phyloP scores from a whole-genome alignment of 2,113 vertebrate species.

The Tachysurus vachellii region DNA sequence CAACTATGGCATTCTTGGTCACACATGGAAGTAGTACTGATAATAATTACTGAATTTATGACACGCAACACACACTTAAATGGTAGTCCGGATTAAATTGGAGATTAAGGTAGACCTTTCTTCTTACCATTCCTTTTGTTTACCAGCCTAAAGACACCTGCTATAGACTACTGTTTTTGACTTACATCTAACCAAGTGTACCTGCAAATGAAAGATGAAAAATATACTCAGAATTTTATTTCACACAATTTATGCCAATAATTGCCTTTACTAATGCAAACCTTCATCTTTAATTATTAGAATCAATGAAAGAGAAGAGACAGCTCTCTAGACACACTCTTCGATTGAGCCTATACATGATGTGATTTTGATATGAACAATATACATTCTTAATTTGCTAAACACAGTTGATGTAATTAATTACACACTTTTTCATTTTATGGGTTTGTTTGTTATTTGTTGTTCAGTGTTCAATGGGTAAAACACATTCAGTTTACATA shows the following conservation, averaged over 20 bases:
- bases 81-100: conserved; percentile 25
- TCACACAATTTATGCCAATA: not conserved
- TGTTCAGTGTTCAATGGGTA: conserved; percentile 44
- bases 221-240: not conserved
- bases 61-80: conserved; percentile 46
- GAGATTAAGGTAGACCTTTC: conserved; percentile 28
- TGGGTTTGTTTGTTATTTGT: conserved; percentile 46
- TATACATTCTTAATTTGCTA: conserved; percentile 39
- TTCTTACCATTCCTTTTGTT: conserved; percentile 10
- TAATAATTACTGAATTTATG: conserved; percentile 22
- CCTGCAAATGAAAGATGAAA: not conserved
- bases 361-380: conserved; percentile 35
- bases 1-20: conserved; percentile 4
- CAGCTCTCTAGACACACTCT: conserved; percentile 13
- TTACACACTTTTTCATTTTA: not conserved
- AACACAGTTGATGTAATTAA: not conserved
- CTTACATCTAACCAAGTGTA: not conserved
- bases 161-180: not conserved
- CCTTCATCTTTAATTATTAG: not conserved
- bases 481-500: conserved; percentile 39
- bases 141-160: conserved; percentile 20
- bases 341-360: conserved; percentile 57
- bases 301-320: conserved; percentile 34
- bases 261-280: not conserved
- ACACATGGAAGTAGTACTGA: conserved; percentile 15